phyloP scores from a whole-genome alignment of 2,113 vertebrate genomes.

The Silurus asotus region DNA sequence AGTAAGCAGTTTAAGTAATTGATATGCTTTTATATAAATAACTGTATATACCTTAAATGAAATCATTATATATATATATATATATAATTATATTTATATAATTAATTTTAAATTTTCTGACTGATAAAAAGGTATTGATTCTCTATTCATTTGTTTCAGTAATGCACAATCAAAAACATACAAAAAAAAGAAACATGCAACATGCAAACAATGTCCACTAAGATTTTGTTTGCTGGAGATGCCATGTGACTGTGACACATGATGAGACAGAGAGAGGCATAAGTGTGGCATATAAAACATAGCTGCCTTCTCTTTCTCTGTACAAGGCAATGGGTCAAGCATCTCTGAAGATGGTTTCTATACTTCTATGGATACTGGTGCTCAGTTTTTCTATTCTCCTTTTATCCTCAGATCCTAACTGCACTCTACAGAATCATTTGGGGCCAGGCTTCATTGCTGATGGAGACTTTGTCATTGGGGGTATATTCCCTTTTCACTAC shows the following conservation, averaged over 20 bases:
- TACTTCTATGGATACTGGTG: constrained; percentile 32
- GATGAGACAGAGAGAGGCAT: constrained; percentile 10
- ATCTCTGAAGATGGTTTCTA: constrained; percentile 41
- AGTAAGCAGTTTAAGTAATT: too few species aligned
- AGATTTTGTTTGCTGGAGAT: constrained; percentile 14
- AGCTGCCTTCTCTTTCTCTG: neutral
- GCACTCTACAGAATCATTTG: constrained; percentile 46
- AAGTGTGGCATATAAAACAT: constrained; percentile 42
- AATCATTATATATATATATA: too few species aligned
- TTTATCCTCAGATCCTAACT: constrained; percentile 24
- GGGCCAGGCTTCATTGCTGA: constrained; percentile 50
- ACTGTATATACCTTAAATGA: too few species aligned
- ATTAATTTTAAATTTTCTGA: too few species aligned
- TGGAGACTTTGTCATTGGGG: constrained; percentile 56
- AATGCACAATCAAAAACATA: too few species aligned
- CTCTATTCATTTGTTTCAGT: too few species aligned
- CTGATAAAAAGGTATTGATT: neutral
- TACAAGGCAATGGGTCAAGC: neutral
- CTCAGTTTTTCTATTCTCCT: neutral
- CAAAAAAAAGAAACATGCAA: too few species aligned
- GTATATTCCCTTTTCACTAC: constrained; percentile 59
- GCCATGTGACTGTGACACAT: neutral
- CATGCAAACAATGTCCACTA: neutral
- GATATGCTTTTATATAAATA: too few species aligned
- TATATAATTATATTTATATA: too few species aligned